A percentile compares a stretch with the other conserved stretches of the same genome.
phyloP scores from a whole-genome alignment of 2,888 invertebrate species.

The Zootermopsis nevadensis region DNA sequence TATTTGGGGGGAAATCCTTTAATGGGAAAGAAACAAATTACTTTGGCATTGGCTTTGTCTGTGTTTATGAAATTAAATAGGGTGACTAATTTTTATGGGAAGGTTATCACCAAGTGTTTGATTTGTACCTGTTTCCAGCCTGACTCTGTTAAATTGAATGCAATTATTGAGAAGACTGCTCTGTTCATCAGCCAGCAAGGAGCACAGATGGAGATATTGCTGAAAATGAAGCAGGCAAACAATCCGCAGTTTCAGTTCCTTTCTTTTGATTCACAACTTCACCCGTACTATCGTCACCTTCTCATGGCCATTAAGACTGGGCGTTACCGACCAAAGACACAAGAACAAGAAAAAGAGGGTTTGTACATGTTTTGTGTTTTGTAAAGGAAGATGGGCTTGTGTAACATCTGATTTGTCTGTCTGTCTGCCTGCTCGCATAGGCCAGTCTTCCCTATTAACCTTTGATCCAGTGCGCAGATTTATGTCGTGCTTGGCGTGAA shows the following conservation, averaged over 20 bases:
- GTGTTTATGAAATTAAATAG: too few species aligned
- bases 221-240: constrained; percentile 95
- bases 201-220: constrained; percentile 97
- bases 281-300: constrained; percentile 90
- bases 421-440: too few species aligned
- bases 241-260: constrained; percentile 95
- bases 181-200: constrained; percentile 90
- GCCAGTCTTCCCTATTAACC: too few species aligned
- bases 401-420: too few species aligned
- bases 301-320: constrained; percentile 76
- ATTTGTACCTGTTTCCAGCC: constrained; percentile 68
- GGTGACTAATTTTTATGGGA: too few species aligned
- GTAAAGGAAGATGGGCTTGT: too few species aligned
- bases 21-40: too few species aligned
- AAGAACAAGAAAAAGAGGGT: constrained; percentile 62
- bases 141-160: constrained; percentile 85
- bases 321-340: constrained; percentile 66
- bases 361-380: constrained; percentile 40
- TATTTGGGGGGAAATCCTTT: too few species aligned
- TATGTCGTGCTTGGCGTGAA: too few species aligned
- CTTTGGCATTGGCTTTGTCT: too few species aligned
- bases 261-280: constrained; percentile 83
- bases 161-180: constrained; percentile 95
- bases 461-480: too few species aligned
- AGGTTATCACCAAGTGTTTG: not conserved